Base-by-base conservation (phyloP, 2,797 vertebrate species). In the Malacoraja senta region DNA sequence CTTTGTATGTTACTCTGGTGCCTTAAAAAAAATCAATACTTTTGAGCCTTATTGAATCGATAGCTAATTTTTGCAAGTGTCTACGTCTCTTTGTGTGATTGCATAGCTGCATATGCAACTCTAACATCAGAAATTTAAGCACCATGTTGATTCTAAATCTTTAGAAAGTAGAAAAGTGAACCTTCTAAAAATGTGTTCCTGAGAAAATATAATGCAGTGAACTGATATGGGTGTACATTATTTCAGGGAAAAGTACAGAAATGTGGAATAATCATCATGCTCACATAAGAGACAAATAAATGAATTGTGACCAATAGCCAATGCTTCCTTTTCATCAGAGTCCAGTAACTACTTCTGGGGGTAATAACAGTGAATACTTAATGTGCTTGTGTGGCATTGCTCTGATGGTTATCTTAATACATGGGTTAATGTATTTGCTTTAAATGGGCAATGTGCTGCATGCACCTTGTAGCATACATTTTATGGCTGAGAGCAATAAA, bases 371-470 rank as follows among this genome's bases (percentile, higher is more conserved):
- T 26, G 58, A 44, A 61, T 12, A 61, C 12, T 61, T 61, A 84
- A 84, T 65, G n/a, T 17, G 15, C 32, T 88, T 63, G n/a, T 88
- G 17, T 65, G 15, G 19, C 61, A 88, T 65, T 88, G 4, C 29
- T 65, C 61, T 65, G 61, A 32, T 88, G 29, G 61, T 17, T 65
- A 65, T 88, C 65, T 88, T 65, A 88, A 88, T 88, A 21, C n/a
- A 88, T n/a, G 15, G 2, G 63, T 88, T 65, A 32, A 65, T 26
- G 13, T 88, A 88, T 65, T 65, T 88, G 63, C n/a, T 88, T 61
- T 65, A 65, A 88, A 88, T 65, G 84, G 84, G 61, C 84, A 88
- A 65, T 65, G 17, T 88, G 61, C 13, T 88, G 58, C 13, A 88
- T 65, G 9, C 61, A 65, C 13, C 84, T 88, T 88, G 29, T 65